Percentiles rank a stretch among this genome's conserved stretches.
Evolutionary conservation across 2,797 vertebrate genomes (phyloP).

Genomic region (Ibycter americanus): DNA sequence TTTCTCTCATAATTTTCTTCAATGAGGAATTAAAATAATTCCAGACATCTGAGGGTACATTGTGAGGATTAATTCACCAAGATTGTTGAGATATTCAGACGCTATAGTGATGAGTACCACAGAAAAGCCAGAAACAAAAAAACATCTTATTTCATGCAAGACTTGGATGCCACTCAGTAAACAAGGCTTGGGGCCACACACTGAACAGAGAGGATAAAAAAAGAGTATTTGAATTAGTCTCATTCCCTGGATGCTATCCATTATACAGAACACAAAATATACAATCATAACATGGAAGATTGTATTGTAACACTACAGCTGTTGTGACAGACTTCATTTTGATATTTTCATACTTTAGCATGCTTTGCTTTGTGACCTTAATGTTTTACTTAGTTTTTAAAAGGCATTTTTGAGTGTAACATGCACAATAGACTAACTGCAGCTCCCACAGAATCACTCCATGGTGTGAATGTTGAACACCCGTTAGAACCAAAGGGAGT

Average conservation of each 20-base stretch:
- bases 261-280: conserved; percentile 58
- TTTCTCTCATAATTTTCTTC: conserved; percentile 16
- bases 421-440: background rate
- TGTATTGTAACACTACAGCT: conserved; percentile 64
- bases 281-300: conserved; percentile 55
- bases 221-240: conserved; percentile 53
- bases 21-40: conserved; percentile 41
- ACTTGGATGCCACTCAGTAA: conserved; percentile 63
- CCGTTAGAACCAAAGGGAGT: background rate
- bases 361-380: conserved; percentile 48
- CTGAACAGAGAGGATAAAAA: conserved; percentile 53
- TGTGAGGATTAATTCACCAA: conserved; percentile 37
- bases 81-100: conserved; percentile 29
- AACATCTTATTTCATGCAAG: conserved; percentile 36
- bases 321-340: conserved; percentile 54
- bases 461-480: background rate
- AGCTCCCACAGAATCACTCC: background rate
- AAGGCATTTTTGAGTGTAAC: background rate
- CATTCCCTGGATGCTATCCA: conserved; percentile 52
- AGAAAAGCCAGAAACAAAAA: conserved; percentile 62
- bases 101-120: conserved; percentile 43
- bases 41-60: conserved; percentile 19
- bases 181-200: conserved; percentile 65
- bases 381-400: conserved; percentile 24
- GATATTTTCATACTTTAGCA: conserved; percentile 14